Conservation (phyloP, 2,888 invertebrate genomes). For the Sphecodes monilicornis region DNA sequence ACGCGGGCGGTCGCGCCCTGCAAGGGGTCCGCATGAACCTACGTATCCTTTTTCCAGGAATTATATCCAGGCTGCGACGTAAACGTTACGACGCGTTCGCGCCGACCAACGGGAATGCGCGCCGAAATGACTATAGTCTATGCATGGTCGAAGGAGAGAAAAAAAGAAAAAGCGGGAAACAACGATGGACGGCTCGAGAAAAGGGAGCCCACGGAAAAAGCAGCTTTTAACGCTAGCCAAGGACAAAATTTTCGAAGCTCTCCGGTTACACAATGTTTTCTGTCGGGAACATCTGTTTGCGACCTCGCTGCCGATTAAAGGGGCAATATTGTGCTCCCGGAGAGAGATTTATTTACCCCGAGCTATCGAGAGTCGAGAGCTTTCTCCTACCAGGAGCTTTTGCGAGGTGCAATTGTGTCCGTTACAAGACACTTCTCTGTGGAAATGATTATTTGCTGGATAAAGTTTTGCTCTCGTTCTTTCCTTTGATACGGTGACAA, state of each 20-base stretch:
- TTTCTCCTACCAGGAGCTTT: not conserved
- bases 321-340: constrained; percentile 1
- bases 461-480: not conserved
- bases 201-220: not conserved
- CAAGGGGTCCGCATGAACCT: not conserved
- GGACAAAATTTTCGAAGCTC: constrained; percentile 3
- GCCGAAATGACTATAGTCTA: not conserved
- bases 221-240: not conserved
- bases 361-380: constrained; percentile 2
- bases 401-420: constrained; percentile 1
- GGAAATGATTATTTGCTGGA: constrained; percentile 8
- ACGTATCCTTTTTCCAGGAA: not conserved
- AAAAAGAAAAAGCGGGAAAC: not conserved
- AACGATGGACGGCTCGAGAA: not conserved
- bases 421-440: not conserved
- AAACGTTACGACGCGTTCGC: constrained; percentile 8
- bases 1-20: not conserved
- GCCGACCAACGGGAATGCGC: not conserved
- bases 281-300: constrained; percentile 1
- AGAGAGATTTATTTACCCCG: constrained; percentile 7
- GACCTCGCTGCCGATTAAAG: not conserved
- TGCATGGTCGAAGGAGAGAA: not conserved
- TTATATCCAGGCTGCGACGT: not conserved
- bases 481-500: not conserved
- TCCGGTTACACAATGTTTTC: constrained; percentile 7